Percentiles rank a stretch among this genome's conserved stretches.
Evolutionary conservation across 2,113 vertebrate genomes (phyloP).

Genomic region (Saguinus imperator): DNA sequence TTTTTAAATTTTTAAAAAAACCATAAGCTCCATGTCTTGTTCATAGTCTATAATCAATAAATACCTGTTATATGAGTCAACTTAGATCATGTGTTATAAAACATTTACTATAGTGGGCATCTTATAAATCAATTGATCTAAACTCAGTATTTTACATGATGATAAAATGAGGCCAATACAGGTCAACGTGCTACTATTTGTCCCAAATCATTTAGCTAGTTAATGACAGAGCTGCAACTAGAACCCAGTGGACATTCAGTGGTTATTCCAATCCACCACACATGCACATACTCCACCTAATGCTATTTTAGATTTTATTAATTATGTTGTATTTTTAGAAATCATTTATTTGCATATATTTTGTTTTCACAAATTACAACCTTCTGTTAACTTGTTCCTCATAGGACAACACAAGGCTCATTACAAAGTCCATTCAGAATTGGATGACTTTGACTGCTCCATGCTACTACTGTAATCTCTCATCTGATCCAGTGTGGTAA

Average conservation of each 20-base stretch:
- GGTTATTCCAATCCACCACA: background rate
- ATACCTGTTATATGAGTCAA: background rate
- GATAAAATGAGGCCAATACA: background rate
- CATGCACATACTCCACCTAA: background rate
- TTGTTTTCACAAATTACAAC: background rate
- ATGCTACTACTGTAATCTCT: background rate
- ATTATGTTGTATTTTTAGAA: background rate
- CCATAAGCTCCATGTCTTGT: background rate
- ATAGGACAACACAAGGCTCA: background rate
- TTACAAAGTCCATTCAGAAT: background rate
- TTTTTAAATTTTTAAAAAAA: conserved; percentile 46
- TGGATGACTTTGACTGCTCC: background rate
- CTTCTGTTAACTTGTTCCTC: background rate
- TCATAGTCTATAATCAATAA: background rate
- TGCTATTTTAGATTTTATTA: background rate
- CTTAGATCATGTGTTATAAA: background rate
- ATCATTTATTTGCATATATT: background rate
- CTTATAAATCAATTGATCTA: background rate
- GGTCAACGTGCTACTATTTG: background rate
- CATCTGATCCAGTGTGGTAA: background rate
- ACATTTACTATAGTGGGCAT: conserved; percentile 9
- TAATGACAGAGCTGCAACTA: background rate
- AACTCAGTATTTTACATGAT: background rate
- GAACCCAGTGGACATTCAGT: background rate
- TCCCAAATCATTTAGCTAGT: background rate